Base-by-base conservation (phyloP, 2,113 vertebrate genomes). In the Condylura cristata region DNA sequence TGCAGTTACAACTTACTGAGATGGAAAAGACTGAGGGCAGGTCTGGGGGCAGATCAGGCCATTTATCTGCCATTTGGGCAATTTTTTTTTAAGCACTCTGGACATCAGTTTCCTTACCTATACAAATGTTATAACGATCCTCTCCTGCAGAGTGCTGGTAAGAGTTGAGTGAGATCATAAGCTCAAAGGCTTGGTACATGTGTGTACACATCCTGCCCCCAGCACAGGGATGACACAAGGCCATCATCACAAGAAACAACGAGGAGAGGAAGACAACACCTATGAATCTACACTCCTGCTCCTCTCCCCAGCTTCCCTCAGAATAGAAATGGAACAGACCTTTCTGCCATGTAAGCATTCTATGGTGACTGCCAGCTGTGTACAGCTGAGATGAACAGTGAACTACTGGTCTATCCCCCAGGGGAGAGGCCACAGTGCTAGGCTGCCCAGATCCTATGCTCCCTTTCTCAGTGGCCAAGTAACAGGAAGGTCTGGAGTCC, bases 301-400 rank as follows among this genome's bases (percentile, higher is more conserved):
- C 10, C 56, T 71, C 60, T 32, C 1, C 34, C 24, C 30, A 41
- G 26, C 66, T 84, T 63, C 16, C 16, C 41, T 56, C 63, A n/a
- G 24, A 11, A 30, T 17, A n/a, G 34, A 74, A 91, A 12, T 46
- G 63, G 71, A 46, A 66, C 16, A 37, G 56, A 32, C 2, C 26
- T 72, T 94, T 81, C 26, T 46, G n/a, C 56, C 20, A 10, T 48
- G 37, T 37, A 53, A 28, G 28, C 48, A 91, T 65, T 78, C 83
- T 79, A n/a, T n/a, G 26, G 30, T 51, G 39, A 11, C 5, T 28
- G n/a, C 58, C 4, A 44, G 26, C 48, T 46, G 17, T 91, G 48
- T 44, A 20, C 22, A 71, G 6, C 71, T 24, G 48, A 28, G 11
- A 32, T 10, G 13, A 74, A 46, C 11, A 13, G 32, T 48, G 65